Evolutionary conservation across 1,140 invertebrate species (phyloP), one percentile per base, ranked within the genome.

Genomic region (Drosophila kepulauana): DNA sequence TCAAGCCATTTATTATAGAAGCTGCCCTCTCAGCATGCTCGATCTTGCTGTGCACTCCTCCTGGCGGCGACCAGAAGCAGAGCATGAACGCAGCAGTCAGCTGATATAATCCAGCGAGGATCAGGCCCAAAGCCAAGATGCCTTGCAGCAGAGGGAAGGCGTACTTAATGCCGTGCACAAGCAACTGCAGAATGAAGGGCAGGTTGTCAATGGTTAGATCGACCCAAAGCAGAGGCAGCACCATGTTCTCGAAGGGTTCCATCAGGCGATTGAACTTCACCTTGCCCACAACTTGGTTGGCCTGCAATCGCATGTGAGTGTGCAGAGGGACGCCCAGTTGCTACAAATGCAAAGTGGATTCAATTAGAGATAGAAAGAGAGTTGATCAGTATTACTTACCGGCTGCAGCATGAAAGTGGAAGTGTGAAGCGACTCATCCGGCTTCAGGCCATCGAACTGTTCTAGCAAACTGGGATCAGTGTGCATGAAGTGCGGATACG

Each of bases 401-500:
- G 94, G 94, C 81, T 95, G 93, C n/a, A 95, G 25, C 20, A 90
- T 85, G 8, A 93, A 91, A 73, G 45, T 78, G 45, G 91, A 94
- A 1, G 48, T 33, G 2, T 70, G 59, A 74, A 93, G 82, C 95
- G 95, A 70, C 94, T 93, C 82, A 67, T 95, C 92, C 0, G 96
- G 96, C 2, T 93, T 82, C 1, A 97, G 88, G 8, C 96, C 96
- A 2, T 95, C 95, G 1, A 98, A 93, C 0, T 93, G 92, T 5
- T 96, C 93, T 30, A 94, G 78, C 1, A 97, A 82, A 56, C 92
- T 93, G 3, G 95, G 94, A 87, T 97, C 95, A 0, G 94, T 94
- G 51, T 95, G 91, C 61, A 95, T 93, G 77, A 97, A 98, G 92
- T 98, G 97, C 0, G 97, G 97, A 79, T 95, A 95, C 1, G 97